A percentile compares a stretch with the other conserved stretches of the same genome.
These are phyloP conservation scores for Coptotermes formosanus DNA, from an alignment of 1,140 invertebrate genomes.

Conservation along the genomic window DNA sequence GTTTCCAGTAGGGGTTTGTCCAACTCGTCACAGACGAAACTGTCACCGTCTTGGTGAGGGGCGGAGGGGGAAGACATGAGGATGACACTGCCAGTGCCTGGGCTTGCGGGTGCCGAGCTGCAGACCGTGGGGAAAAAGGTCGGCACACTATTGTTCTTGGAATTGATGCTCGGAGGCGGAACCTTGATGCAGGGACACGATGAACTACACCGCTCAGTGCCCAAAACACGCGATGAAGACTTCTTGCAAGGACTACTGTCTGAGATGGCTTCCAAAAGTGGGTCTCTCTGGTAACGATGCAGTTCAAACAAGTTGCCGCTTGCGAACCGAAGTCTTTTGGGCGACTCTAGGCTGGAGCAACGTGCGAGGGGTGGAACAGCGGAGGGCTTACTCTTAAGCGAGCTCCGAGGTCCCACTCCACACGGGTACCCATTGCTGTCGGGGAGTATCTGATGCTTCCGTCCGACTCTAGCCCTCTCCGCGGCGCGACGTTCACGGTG, in stretches of 20 bases:
- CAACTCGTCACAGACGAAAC: neutral
- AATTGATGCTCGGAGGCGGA: neutral
- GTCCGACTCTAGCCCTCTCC: constrained; percentile 36
- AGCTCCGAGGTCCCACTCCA: constrained; percentile 58
- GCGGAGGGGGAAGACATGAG: neutral
- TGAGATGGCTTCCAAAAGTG: constrained; percentile 48
- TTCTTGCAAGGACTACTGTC: constrained; percentile 51
- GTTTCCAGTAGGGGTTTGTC: neutral
- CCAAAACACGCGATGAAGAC: neutral
- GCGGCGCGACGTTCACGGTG: constrained; percentile 53
- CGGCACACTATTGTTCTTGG: constrained; percentile 36
- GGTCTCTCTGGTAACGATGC: constrained; percentile 48
- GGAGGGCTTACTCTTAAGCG: constrained; percentile 46
- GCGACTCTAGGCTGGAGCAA: constrained; percentile 68
- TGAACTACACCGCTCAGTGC: neutral
- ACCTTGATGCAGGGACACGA: constrained; percentile 10
- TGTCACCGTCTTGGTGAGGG: neutral
- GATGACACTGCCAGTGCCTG: neutral
- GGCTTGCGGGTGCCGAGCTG: constrained; percentile 22
- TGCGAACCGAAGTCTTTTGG: constrained; percentile 74
- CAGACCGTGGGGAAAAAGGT: neutral
- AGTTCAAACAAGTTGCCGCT: constrained; percentile 65
- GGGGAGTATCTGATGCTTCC: constrained; percentile 36
- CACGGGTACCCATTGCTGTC: constrained; percentile 35
- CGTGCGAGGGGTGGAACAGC: neutral